Conservation (phyloP, 2,888 invertebrate species). For the Tenthredo mesomela region DNA sequence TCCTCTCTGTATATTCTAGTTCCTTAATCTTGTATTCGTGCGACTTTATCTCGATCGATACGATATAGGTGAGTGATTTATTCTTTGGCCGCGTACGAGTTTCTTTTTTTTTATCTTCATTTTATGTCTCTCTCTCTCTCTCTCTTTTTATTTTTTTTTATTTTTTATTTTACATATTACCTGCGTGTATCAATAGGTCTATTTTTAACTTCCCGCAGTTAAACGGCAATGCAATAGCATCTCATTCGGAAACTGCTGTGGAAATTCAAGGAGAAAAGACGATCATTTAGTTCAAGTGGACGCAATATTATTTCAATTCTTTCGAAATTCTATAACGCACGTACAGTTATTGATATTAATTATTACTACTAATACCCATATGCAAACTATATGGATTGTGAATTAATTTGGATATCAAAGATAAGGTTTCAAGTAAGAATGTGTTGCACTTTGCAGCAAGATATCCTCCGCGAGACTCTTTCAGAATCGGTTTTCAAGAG, state of each 20-base stretch:
- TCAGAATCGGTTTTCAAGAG: neutral
- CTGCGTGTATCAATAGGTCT: constrained; percentile 7
- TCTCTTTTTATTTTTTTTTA: neutral
- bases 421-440: too few relatives aligned
- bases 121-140: neutral
- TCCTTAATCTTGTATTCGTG: constrained; percentile 29
- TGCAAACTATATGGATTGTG: too few relatives aligned
- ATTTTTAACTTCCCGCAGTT: neutral
- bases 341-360: too few relatives aligned
- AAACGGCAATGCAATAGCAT: neutral
- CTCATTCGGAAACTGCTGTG: neutral
- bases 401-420: too few relatives aligned
- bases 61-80: neutral
- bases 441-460: neutral
- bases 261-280: neutral
- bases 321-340: neutral
- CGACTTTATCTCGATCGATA: constrained; percentile 20
- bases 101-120: neutral
- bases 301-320: neutral
- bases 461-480: neutral
- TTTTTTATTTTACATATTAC: constrained; percentile 6
- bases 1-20: constrained; percentile 35
- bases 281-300: neutral
- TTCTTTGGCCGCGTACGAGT: constrained; percentile 5
- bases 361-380: too few relatives aligned